Evolutionary conservation across 2,797 vertebrate species (phyloP).

Genomic region (Babyrousa celebensis): DNA sequence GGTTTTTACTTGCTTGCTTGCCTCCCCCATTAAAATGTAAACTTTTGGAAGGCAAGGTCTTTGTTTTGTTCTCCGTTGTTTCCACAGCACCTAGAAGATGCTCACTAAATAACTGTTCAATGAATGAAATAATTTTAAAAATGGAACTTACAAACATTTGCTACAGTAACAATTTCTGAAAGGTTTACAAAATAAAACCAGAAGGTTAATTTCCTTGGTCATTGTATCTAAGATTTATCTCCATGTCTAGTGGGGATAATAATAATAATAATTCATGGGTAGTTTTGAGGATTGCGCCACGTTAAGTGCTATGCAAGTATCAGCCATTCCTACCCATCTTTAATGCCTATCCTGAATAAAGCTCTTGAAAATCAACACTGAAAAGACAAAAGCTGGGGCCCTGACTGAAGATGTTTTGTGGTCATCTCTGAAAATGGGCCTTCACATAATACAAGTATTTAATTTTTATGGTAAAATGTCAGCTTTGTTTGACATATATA

Average conservation of each 20-base stretch:
- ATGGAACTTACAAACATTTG: slow-evolving; percentile 34
- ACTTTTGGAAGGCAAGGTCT: neutral
- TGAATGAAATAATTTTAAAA: slow-evolving; percentile 56
- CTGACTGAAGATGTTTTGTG: neutral
- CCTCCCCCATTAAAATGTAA: neutral
- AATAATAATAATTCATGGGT: neutral
- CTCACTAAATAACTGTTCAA: slow-evolving; percentile 9
- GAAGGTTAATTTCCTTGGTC: neutral
- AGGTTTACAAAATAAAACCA: slow-evolving; percentile 53
- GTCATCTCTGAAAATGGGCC: slow-evolving; percentile 4
- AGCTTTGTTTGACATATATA: slow-evolving; percentile 1
- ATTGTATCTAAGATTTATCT: slow-evolving; percentile 41
- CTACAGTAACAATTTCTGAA: slow-evolving; percentile 47
- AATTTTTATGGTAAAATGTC: slow-evolving; percentile 24
- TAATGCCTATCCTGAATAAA: slow-evolving; percentile 12
- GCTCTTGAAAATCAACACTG: neutral
- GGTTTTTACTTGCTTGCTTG: neutral
- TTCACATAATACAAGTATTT: slow-evolving; percentile 29
- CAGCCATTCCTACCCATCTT: slow-evolving; percentile 14
- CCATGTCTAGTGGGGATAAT: neutral
- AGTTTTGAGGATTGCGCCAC: neutral
- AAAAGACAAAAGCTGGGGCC: slow-evolving; percentile 19
- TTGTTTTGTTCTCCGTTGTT: slow-evolving; percentile 50
- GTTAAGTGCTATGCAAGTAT: neutral
- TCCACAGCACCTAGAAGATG: neutral